These are phyloP conservation scores for Molorchus minor DNA, from an alignment of 2,888 invertebrate species.

Conservation along the genomic window DNA sequence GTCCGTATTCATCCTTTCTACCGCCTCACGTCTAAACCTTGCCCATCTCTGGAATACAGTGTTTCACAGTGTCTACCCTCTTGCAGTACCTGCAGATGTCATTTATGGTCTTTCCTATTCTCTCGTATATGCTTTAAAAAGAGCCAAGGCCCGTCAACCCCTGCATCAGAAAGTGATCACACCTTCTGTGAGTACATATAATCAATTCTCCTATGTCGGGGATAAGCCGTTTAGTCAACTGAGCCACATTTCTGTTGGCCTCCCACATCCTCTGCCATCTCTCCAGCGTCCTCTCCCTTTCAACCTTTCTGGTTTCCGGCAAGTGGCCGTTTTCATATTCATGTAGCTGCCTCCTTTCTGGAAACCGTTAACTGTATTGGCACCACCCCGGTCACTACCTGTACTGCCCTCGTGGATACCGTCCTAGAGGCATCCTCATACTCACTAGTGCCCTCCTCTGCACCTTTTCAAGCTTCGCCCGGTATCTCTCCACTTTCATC, in stretches of 20 bases:
- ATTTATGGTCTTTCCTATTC: slow-evolving; percentile 2
- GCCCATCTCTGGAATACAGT: slow-evolving; percentile 20
- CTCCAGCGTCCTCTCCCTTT: slow-evolving; percentile 1
- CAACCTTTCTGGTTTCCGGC: not conserved
- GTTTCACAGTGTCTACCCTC: slow-evolving; percentile 16
- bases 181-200: not conserved
- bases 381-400: no score
- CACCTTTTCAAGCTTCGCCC: no score
- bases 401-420: no score
- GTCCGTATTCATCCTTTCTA: not conserved
- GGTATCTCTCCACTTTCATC: no score
- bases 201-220: not conserved
- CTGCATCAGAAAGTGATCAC: slow-evolving; percentile 17
- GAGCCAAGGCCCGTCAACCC: slow-evolving; percentile 8
- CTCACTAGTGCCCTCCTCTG: no score
- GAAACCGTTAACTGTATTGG: no score
- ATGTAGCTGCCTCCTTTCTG: not conserved
- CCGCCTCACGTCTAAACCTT: not conserved
- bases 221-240: slow-evolving; percentile 16
- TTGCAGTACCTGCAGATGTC: slow-evolving; percentile 21
- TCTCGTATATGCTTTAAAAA: not conserved
- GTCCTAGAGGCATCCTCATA: no score
- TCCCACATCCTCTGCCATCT: slow-evolving; percentile 31
- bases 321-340: not conserved
- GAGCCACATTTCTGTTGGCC: not conserved